Evolutionary conservation across 2,888 invertebrate genomes (phyloP).

Genomic region (Spodoptera exigua): DNA sequence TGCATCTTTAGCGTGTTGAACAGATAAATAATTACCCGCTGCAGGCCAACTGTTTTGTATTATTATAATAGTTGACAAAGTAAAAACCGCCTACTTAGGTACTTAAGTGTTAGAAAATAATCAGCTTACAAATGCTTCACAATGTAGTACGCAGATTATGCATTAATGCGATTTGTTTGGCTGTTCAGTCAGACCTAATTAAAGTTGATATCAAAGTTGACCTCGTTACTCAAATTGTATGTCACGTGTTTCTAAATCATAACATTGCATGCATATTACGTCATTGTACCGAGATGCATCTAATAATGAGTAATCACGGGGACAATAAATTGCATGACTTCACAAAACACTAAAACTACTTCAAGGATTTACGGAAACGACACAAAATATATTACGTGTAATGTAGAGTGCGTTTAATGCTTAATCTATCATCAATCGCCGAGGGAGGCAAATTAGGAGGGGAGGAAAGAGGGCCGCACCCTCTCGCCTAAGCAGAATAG

Average conservation of each 20-base stretch:
- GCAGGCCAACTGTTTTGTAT: too few relatives aligned
- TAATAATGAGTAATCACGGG: conserved; percentile 41
- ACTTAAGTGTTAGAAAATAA: neutral
- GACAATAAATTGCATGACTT: conserved; percentile 38
- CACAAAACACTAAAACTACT: conserved; percentile 23
- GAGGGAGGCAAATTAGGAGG: conserved; percentile 59
- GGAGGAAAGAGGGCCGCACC: conserved; percentile 54
- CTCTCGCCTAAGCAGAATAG: conserved; percentile 44
- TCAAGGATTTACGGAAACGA: conserved; percentile 13
- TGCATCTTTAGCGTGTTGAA: too few relatives aligned
- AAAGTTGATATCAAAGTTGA: conserved; percentile 25
- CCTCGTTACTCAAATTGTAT: conserved; percentile 36
- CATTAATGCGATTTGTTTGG: conserved; percentile 16
- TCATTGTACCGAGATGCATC: conserved; percentile 43
- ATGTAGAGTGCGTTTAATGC: conserved; percentile 49
- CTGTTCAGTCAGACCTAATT: conserved; percentile 18
- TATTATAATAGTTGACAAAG: too few relatives aligned
- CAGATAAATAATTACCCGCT: too few relatives aligned
- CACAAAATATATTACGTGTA: conserved; percentile 1
- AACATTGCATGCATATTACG: conserved; percentile 40
- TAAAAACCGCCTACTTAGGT: too few relatives aligned
- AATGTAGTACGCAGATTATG: conserved; percentile 18
- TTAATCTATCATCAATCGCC: conserved; percentile 69
- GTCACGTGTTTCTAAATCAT: conserved; percentile 45
- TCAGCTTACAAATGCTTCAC: conserved; percentile 22